A percentile compares a stretch with the other conserved stretches of the same genome.
phyloP scores from a whole-genome alignment of 1,140 invertebrate genomes.

The Cardiocondyla obscurior region DNA sequence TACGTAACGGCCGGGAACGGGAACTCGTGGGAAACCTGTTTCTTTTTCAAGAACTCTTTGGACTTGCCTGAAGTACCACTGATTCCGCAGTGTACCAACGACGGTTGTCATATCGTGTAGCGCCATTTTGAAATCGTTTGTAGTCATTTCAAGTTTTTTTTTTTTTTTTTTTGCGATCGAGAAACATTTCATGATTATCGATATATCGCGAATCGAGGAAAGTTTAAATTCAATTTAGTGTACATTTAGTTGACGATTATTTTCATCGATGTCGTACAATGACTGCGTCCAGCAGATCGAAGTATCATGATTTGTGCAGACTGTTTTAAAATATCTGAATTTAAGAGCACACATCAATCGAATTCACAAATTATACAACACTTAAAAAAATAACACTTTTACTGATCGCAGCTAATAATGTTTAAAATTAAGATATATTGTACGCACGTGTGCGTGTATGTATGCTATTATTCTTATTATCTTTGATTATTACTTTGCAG shows the following conservation, averaged over 20 bases:
- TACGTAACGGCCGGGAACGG: too few species aligned
- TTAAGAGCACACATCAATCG: too few species aligned
- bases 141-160: neutral
- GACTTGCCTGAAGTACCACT: neutral
- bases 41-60: neutral
- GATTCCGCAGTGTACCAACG: neutral
- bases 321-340: too few species aligned
- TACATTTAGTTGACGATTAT: too few species aligned
- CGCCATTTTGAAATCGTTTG: conserved; percentile 1
- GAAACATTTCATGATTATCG: neutral
- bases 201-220: neutral
- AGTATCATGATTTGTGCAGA: too few species aligned
- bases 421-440: too few species aligned
- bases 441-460: neutral
- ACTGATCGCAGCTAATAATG: too few species aligned
- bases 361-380: too few species aligned
- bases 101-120: neutral
- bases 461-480: neutral
- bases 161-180: too few species aligned
- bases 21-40: neutral
- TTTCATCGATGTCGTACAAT: too few species aligned
- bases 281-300: too few species aligned
- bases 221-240: neutral
- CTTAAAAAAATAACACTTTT: too few species aligned
- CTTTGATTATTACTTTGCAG: neutral